Percentiles rank a stretch among this genome's conserved stretches.
Evolutionary conservation across 2,797 vertebrate genomes (phyloP).

Genomic region (Perodicticus potto): DNA sequence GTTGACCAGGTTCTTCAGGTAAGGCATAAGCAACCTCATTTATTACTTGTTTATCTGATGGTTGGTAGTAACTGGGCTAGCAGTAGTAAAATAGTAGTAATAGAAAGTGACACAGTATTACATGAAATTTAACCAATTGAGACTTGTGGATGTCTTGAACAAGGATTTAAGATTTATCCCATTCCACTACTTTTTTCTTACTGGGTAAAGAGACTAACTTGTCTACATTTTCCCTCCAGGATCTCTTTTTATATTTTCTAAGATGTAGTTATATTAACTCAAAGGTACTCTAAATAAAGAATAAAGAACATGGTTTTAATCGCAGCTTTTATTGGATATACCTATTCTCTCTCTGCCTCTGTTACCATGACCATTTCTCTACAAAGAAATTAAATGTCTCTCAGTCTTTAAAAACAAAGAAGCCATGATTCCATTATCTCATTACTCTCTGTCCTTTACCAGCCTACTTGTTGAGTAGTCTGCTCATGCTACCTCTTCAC

Average conservation of each 20-base stretch:
- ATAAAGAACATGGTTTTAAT: background rate
- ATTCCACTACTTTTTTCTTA: background rate
- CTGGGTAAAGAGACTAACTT: background rate
- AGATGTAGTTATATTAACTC: background rate
- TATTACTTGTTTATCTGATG: conserved; percentile 5
- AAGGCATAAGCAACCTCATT: conserved; percentile 74
- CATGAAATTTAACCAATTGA: background rate
- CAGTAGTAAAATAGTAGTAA: background rate
- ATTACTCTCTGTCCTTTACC: background rate
- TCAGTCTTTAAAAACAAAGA: conserved; percentile 28
- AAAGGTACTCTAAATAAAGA: background rate
- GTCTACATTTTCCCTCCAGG: background rate
- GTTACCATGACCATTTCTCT: background rate
- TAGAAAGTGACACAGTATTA: background rate
- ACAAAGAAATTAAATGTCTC: background rate
- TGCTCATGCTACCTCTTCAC: background rate
- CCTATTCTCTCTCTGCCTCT: background rate
- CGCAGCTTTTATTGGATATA: conserved; percentile 31
- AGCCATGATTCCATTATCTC: background rate
- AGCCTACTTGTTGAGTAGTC: background rate
- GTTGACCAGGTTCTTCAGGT: conserved; percentile 94
- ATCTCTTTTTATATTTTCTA: background rate
- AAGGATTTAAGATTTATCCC: background rate
- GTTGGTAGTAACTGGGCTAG: background rate
- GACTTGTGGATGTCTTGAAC: background rate